A percentile compares a stretch with the other conserved stretches of the same genome.
These are phyloP conservation scores for Astatotilapia flaviijosephi DNA, from an alignment of 2,113 vertebrate genomes.

Conservation along the genomic window DNA sequence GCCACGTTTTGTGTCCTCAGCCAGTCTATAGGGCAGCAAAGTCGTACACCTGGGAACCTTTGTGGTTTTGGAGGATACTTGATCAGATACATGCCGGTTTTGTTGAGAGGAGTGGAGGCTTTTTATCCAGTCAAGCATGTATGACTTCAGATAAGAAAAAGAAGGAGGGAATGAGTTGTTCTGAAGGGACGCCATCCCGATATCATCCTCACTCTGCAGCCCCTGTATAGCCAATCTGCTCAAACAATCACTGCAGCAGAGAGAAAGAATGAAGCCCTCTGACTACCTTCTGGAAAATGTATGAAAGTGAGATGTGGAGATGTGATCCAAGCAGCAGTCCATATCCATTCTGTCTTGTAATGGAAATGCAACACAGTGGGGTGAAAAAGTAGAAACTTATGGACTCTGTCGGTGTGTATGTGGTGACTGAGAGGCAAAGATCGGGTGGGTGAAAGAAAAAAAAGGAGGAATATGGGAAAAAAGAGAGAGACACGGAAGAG, in stretches of 20 bases:
- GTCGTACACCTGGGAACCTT: not conserved
- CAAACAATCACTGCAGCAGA: not conserved
- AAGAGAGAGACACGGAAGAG: not conserved
- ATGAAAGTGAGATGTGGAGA: slow-evolving; percentile 47
- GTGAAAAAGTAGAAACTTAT: not conserved
- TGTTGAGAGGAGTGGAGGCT: slow-evolving; percentile 6
- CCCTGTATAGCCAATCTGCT: slow-evolving; percentile 12
- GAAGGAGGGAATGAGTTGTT: slow-evolving; percentile 19
- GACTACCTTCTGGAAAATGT: slow-evolving; percentile 37
- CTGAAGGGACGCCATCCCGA: not conserved
- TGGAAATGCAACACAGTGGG: slow-evolving; percentile 44
- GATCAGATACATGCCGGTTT: slow-evolving; percentile 19
- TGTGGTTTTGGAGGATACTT: slow-evolving; percentile 6
- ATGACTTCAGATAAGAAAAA: slow-evolving; percentile 29
- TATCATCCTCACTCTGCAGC: not conserved
- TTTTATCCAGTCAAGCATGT: slow-evolving; percentile 45
- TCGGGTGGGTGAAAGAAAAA: not conserved
- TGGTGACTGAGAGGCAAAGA: not conserved
- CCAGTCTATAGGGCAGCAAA: not conserved
- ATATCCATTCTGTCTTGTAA: slow-evolving; percentile 52
- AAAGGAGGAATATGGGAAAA: not conserved
- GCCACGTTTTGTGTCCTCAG: not conserved
- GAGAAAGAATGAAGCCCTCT: not conserved
- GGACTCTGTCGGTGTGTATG: slow-evolving; percentile 3
- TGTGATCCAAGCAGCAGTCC: slow-evolving; percentile 43